A percentile compares a stretch with the other conserved stretches of the same genome.
These are phyloP conservation scores for Dermatemys mawii DNA, from an alignment of 2,113 vertebrate species.

Conservation along the genomic window DNA sequence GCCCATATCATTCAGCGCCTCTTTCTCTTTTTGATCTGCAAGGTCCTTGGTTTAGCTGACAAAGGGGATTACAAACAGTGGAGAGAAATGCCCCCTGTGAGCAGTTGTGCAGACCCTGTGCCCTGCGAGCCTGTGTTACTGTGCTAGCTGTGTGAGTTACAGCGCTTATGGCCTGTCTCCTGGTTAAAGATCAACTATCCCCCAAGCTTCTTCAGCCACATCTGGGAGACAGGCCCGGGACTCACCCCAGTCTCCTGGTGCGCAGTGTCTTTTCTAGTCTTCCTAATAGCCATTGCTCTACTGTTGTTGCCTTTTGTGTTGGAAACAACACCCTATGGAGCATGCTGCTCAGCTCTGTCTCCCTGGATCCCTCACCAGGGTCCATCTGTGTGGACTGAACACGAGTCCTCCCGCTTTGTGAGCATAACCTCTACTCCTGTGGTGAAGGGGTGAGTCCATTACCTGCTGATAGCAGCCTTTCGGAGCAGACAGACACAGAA, in stretches of 20 bases:
- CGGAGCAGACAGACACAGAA: too few relatives aligned
- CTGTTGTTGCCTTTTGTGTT: background rate
- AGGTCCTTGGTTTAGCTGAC: background rate
- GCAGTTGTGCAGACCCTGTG: background rate
- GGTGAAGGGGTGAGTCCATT: background rate
- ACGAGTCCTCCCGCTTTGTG: background rate
- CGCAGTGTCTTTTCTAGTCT: background rate
- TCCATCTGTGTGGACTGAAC: background rate
- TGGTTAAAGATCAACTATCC: background rate
- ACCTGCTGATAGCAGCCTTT: background rate
- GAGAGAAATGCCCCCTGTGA: background rate
- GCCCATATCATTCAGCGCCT: background rate
- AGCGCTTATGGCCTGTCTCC: background rate
- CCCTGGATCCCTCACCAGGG: background rate
- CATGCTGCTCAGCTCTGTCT: background rate
- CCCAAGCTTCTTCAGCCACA: background rate
- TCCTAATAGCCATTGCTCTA: background rate
- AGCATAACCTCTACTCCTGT: background rate
- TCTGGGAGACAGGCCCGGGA: background rate
- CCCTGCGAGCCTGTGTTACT: too few relatives aligned
- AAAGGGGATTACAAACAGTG: background rate
- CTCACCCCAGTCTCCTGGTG: background rate
- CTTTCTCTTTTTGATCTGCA: background rate
- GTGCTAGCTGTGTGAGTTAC: background rate
- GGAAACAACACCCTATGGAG: background rate